These are phyloP conservation scores for Synergus itoensis DNA, from an alignment of 2,888 invertebrate genomes.

Conservation along the genomic window DNA sequence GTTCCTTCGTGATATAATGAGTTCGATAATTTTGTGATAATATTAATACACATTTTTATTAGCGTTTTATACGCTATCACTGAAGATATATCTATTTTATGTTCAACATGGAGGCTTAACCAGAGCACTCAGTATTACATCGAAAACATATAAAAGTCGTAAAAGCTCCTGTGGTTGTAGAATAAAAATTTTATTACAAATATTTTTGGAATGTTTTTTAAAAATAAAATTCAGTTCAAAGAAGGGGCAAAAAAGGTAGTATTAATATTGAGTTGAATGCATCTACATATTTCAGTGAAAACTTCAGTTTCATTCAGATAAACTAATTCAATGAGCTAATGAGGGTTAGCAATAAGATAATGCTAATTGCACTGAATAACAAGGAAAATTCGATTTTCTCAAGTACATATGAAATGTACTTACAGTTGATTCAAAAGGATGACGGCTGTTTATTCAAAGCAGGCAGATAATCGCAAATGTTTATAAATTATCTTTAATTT, in stretches of 20 bases:
- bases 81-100: neutral
- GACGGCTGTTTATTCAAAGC: constrained; percentile 23
- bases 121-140: neutral
- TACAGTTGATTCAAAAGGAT: neutral
- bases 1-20: neutral
- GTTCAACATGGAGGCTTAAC: neutral
- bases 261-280: too few relatives aligned
- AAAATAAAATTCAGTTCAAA: too few relatives aligned
- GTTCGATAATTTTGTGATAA: neutral
- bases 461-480: constrained; percentile 18
- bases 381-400: constrained; percentile 4
- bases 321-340: too few relatives aligned
- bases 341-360: too few relatives aligned
- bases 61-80: neutral
- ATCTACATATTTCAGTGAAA: too few relatives aligned
- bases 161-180: neutral
- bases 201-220: too few relatives aligned
- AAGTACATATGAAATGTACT: constrained; percentile 12
- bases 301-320: too few relatives aligned
- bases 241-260: too few relatives aligned
- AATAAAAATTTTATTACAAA: neutral
- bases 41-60: neutral
- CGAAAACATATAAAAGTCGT: neutral
- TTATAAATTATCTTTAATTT: constrained; percentile 34
- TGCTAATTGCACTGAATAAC: neutral